phyloP scores from a whole-genome alignment of 2,888 invertebrate genomes.

The Cistogaster globosa region DNA sequence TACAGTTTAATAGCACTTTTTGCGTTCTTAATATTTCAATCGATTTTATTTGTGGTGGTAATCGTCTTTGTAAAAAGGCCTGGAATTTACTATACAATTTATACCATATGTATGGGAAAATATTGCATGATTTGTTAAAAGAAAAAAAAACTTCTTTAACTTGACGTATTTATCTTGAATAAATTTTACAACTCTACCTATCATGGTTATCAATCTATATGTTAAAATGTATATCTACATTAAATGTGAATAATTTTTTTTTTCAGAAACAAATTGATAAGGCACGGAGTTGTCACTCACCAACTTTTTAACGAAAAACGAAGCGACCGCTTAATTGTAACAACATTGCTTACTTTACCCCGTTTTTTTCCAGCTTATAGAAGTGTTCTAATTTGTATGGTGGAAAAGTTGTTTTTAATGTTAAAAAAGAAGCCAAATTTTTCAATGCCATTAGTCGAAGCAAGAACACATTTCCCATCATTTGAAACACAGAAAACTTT shows the following conservation, averaged over 20 bases:
- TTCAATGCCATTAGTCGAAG: constrained; percentile 84
- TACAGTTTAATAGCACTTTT: too few species aligned
- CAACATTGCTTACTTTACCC: constrained; percentile 85
- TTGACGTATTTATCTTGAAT: too few species aligned
- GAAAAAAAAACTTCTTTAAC: too few species aligned
- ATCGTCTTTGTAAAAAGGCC: too few species aligned
- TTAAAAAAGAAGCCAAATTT: constrained; percentile 84
- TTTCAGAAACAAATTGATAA: constrained; percentile 85
- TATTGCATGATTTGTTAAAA: too few species aligned
- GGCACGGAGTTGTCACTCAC: constrained; percentile 85
- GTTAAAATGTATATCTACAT: too few species aligned
- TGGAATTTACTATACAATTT: too few species aligned
- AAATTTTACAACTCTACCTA: too few species aligned
- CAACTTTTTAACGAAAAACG: constrained; percentile 85
- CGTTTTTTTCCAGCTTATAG: constrained; percentile 86
- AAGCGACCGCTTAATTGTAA: constrained; percentile 81
- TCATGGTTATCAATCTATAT: too few species aligned
- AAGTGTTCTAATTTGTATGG: constrained; percentile 82
- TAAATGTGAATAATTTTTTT: background rate
- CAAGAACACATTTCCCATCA: constrained; percentile 81
- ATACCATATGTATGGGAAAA: too few species aligned
- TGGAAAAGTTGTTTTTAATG: constrained; percentile 77
- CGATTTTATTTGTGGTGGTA: too few species aligned
- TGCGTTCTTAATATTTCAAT: too few species aligned
- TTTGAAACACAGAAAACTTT: constrained; percentile 71